Evolutionary conservation across 2,888 invertebrate species (phyloP).

Genomic region (Hymenopus coronatus): DNA sequence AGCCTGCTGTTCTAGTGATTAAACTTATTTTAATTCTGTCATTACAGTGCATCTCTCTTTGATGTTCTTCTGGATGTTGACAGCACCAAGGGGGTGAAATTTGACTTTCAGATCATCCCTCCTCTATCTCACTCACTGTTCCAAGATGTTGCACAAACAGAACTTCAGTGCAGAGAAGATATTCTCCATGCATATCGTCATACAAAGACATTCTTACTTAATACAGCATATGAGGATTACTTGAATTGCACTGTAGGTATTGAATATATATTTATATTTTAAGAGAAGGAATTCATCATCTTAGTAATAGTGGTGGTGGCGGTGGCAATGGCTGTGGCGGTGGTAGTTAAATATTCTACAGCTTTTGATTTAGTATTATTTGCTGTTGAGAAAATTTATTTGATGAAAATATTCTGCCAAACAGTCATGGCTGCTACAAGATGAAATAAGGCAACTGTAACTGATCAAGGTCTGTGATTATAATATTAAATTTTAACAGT

Average conservation of each 20-base stretch:
- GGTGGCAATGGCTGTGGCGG: no score
- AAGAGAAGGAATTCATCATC: no score
- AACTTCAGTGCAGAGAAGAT: background rate
- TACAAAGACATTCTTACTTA: background rate
- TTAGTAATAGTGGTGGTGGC: no score
- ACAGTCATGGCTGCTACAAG: no score
- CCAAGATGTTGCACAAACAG: background rate
- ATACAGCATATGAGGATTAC: background rate
- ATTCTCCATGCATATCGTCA: background rate
- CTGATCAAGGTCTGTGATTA: no score
- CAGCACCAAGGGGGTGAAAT: conserved; percentile 16
- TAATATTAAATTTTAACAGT: no score
- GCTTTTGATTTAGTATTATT: no score
- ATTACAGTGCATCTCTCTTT: conserved; percentile 40
- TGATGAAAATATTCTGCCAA: no score
- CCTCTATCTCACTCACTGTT: background rate
- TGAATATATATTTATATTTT: background rate
- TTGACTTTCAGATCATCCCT: background rate
- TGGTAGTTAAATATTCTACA: no score
- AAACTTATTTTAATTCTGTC: background rate
- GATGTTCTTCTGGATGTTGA: conserved; percentile 40
- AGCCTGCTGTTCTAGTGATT: background rate
- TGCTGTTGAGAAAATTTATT: no score
- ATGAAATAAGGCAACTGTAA: no score
- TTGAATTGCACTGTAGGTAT: background rate